Base-by-base conservation (phyloP, 2,888 invertebrate genomes). In the Euspilapteryx auroguttella region DNA sequence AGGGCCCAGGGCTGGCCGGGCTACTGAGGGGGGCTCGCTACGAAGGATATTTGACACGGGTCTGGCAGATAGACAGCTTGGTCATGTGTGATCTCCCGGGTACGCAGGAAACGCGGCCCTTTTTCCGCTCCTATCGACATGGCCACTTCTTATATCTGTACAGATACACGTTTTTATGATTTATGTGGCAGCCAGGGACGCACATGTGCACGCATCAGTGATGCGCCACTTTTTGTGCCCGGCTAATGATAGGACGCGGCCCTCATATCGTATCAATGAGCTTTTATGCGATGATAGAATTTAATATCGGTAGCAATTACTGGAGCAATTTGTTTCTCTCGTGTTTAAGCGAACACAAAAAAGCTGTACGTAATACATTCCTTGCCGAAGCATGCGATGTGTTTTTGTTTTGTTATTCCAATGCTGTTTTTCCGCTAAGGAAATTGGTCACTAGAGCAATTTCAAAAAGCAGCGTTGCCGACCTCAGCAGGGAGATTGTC, bases 1-100 rank as follows among this genome's bases (percentile, higher is more conserved):
- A 73, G 68, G 66, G 63, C 55, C 49, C 55, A 55, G 54, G 49
- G 46, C 45, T 55, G 53, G 57, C 54, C 45, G 45, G 49, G 48
- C 46, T 47, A 47, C 49, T 53, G 45, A 47, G 25, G 61, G 61
- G 54, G 68, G 66, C 69, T 63, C 75, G 75, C 75, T 75, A 65
- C 66, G 73, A 71, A 73, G 75, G 66, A 73, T 75, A 75, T 75
- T 75, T 75, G 75, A 75, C 73, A 75, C 66, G 75, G 75, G 75
- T 75, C 73, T 71, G 75, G 75, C 75, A 73, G 75, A 75, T 73
- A 73, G 75, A 75, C 75, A 73, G 69, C 57, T 66, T 71, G 71
- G 75, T 73, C 75, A 73, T 75, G 75, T 75, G 75, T 75, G 75
- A 73, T 73, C 69, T 66, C 64, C 61, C 55, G 58, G 31, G 24